Percentiles rank a stretch among this genome's conserved stretches.
Conservation (phyloP, 2,797 vertebrate species). For the Cichlasoma orientale region DNA sequence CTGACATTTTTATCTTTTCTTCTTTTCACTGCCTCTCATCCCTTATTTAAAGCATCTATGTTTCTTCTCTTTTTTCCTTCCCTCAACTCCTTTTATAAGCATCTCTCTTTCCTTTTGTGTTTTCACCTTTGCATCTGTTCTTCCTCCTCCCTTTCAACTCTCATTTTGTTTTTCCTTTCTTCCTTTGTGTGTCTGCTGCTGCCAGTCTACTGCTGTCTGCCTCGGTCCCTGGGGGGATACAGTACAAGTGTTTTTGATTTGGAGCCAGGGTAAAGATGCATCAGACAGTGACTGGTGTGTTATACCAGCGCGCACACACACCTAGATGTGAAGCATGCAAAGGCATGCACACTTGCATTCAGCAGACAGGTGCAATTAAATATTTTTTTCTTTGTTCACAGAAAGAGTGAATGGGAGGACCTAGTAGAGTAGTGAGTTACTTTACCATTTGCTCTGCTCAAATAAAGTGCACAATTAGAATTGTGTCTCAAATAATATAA, state of each 20-base stretch:
- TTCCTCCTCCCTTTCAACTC: not conserved
- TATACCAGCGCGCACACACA: conserved; percentile 22
- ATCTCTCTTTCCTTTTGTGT: conserved; percentile 6
- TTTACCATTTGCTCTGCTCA: not conserved
- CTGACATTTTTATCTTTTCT: not conserved
- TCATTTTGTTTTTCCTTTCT: not conserved
- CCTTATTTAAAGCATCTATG: not conserved
- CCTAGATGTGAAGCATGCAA: not conserved
- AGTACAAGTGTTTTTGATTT: conserved; percentile 80
- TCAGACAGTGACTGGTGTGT: conserved; percentile 56
- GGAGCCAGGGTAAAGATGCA: conserved; percentile 72
- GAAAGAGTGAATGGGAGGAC: not conserved
- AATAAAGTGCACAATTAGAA: not conserved
- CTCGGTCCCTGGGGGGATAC: conserved; percentile 57
- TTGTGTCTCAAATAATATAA: not conserved
- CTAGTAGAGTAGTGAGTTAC: not conserved
- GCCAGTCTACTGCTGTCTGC: conserved; percentile 57
- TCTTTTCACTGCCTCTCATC: not conserved
- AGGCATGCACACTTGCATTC: not conserved
- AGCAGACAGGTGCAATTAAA: conserved; percentile 23
- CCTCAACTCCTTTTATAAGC: not conserved
- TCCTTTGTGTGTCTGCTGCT: conserved; percentile 30
- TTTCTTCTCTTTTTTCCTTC: not conserved
- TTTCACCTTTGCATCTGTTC: conserved; percentile 38
- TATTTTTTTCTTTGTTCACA: conserved; percentile 14